These are phyloP conservation scores for Pseudomyrmex flavicornis DNA, from an alignment of 1,140 invertebrate genomes.

Conservation along the genomic window DNA sequence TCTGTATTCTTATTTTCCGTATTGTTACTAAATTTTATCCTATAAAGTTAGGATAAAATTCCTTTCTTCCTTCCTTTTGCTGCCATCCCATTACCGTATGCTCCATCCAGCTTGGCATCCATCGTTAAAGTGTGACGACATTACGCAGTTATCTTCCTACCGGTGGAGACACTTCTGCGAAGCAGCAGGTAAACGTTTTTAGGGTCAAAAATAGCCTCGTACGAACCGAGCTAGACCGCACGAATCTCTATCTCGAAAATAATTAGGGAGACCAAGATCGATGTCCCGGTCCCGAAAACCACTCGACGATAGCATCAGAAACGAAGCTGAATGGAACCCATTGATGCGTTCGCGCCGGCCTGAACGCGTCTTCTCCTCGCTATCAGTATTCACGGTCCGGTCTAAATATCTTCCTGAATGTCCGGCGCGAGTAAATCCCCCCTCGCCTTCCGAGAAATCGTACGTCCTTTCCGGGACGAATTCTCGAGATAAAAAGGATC, in stretches of 20 bases:
- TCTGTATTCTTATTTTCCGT: no score
- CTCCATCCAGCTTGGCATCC: background rate
- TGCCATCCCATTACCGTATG: no score
- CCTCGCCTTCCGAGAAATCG: conserved; percentile 83
- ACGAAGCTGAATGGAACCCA: conserved; percentile 83
- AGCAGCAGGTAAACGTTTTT: conserved; percentile 59
- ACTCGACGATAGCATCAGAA: conserved; percentile 82
- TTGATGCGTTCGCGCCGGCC: conserved; percentile 79
- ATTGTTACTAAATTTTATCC: no score
- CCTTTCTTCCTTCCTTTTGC: no score
- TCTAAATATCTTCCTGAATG: conserved; percentile 67
- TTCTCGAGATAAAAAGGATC: conserved; percentile 85
- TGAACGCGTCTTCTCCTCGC: conserved; percentile 57
- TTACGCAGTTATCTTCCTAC: conserved; percentile 46
- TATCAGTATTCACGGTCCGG: conserved; percentile 70
- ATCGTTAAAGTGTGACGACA: conserved; percentile 57
- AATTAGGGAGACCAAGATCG: conserved; percentile 85
- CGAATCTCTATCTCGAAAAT: conserved; percentile 83
- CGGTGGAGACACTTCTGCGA: conserved; percentile 27
- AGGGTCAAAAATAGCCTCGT: conserved; percentile 65
- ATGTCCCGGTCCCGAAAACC: conserved; percentile 81
- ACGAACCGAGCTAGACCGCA: conserved; percentile 58
- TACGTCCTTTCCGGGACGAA: conserved; percentile 85
- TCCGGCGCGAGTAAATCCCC: conserved; percentile 46
- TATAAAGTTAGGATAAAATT: no score